These are phyloP conservation scores for Festucalex cinctus DNA, from an alignment of 2,113 vertebrate genomes.

Conservation along the genomic window DNA sequence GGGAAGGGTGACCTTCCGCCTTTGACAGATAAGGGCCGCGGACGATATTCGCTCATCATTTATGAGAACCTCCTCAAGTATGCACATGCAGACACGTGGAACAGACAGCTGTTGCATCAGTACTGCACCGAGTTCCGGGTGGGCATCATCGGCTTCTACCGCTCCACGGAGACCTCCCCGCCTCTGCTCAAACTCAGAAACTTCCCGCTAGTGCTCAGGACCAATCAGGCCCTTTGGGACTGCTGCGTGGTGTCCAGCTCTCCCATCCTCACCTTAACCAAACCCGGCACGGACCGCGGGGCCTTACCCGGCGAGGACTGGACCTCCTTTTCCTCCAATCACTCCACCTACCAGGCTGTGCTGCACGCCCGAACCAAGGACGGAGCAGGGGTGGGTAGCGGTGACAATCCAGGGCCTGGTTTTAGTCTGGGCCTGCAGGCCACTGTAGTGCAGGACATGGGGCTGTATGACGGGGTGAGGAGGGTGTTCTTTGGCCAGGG, in stretches of 20 bases:
- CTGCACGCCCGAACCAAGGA: constrained; percentile 79
- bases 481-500: constrained; percentile 93
- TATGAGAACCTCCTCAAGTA: constrained; percentile 97
- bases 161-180: constrained; percentile 89
- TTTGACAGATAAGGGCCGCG: constrained; percentile 84
- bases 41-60: constrained; percentile 86
- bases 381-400: constrained; percentile 46
- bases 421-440: constrained; percentile 72
- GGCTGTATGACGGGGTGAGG: constrained; percentile 90
- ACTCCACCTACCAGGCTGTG: constrained; percentile 91
- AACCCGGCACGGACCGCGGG: constrained; percentile 80
- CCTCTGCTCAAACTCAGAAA: constrained; percentile 80
- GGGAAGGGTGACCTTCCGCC: constrained; percentile 93
- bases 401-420: constrained; percentile 54
- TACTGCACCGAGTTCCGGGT: constrained; percentile 95
- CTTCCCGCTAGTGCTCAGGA: constrained; percentile 82
- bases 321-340: constrained; percentile 91
- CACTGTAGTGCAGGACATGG: constrained; percentile 89
- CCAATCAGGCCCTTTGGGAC: constrained; percentile 86
- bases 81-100: constrained; percentile 89
- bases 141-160: constrained; percentile 93
- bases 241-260: constrained; percentile 85
- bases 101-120: constrained; percentile 91
- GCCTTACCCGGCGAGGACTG: constrained; percentile 89
- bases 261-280: constrained; percentile 87